Conservation (phyloP, 1,140 invertebrate species). For the Drosophila burlai region DNA sequence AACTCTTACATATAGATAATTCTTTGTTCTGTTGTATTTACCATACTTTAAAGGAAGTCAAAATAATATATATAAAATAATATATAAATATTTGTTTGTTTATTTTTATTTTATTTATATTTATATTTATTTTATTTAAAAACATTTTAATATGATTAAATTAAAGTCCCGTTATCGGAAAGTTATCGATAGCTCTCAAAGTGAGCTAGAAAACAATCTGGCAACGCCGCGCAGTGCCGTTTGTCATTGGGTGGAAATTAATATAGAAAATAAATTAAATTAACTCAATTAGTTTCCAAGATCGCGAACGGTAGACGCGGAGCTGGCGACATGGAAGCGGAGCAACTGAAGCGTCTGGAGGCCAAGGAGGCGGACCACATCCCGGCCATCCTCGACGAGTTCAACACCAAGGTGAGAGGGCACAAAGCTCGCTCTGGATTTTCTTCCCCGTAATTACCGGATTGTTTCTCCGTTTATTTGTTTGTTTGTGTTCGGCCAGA, state of each 20-base stretch:
- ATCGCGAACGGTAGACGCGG: conserved; percentile 8
- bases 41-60: background rate
- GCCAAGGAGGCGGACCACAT: conserved; percentile 63
- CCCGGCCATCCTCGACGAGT: conserved; percentile 62
- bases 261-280: conserved; percentile 7
- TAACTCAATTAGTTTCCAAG: conserved; percentile 11
- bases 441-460: background rate
- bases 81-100: background rate
- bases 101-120: too few species aligned
- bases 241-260: conserved; percentile 25
- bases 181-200: background rate
- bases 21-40: background rate
- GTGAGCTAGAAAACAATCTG: background rate
- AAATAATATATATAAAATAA: background rate
- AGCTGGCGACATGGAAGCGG: conserved; percentile 69
- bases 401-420: conserved; percentile 69
- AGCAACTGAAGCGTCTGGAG: conserved; percentile 71
- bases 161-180: background rate
- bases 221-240: conserved; percentile 9
- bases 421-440: background rate
- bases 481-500: conserved; percentile 74
- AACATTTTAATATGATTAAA: background rate
- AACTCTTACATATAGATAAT: too few species aligned
- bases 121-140: background rate
- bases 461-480: background rate